Evolutionary conservation across 2,113 vertebrate species (phyloP), one percentile per base, ranked within the genome.

Genomic region (Semicossyphus pulcher): DNA sequence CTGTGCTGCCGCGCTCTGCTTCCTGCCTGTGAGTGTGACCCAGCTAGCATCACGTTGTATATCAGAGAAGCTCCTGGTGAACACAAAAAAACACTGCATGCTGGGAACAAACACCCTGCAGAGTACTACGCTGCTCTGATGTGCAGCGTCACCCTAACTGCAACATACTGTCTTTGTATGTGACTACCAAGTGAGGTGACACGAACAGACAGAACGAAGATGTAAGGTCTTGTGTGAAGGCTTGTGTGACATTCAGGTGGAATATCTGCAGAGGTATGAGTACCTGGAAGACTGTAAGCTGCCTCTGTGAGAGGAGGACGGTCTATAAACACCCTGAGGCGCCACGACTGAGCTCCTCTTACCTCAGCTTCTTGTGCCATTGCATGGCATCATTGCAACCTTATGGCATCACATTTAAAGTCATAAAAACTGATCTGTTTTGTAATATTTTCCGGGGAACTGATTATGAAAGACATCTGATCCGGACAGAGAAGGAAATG

Each of bases 1-100:
- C 32, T 74, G 32, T 53, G 7, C 57, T 32, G 48, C 37, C 51
- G n/a, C 25, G 42, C 49, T 57, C 72, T 12, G 26, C 45, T 54
- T 69, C 29, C 61, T 72, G 51, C 57, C 8, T 71, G 53, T 32
- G 18, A 65, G 45, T 76, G 75, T 28, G 71, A 53, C 67, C 59
- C 77, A 76, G 42, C 65, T 72, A 72, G 53, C 75, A 58, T 66
- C 41, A 70, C 69, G 68, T 67, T 72, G 51, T 36, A 52, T 31
- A 80, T 76, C 72, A 69, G 53, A 78, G 74, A 63, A 23, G 32
- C 64, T 78, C 20, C 44, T 54, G 51, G 49, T 64, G 28, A 59
- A 56, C 47, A 60, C 65, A 69, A 49, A 70, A 48, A 36, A 52
- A 25, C 25, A 11, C 36, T 59, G 61, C 60, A 25, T 26, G 11